These are phyloP conservation scores for Trichopoda pennipes DNA, from an alignment of 2,888 invertebrate genomes.

Conservation along the genomic window DNA sequence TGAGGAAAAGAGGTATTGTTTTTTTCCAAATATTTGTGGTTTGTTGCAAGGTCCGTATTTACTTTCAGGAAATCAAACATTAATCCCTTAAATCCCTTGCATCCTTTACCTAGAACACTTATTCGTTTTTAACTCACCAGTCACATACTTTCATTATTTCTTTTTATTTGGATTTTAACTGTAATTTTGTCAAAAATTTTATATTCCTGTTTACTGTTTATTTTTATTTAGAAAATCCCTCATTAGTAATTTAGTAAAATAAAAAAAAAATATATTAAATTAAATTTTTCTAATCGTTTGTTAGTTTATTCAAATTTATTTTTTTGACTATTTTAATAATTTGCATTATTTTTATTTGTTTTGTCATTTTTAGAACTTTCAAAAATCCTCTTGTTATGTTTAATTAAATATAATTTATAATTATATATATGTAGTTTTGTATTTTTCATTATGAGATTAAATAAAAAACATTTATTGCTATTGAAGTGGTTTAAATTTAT, in stretches of 20 bases:
- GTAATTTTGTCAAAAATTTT: neutral
- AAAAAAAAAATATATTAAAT: neutral
- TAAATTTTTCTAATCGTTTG: constrained; percentile 43
- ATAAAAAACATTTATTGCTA: constrained; percentile 57
- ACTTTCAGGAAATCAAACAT: too few species aligned
- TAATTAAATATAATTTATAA: constrained; percentile 62
- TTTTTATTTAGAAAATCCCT: constrained; percentile 44
- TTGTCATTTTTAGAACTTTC: constrained; percentile 53
- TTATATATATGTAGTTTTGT: constrained; percentile 50
- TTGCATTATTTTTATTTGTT: constrained; percentile 44
- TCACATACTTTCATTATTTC: neutral
- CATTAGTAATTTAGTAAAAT: constrained; percentile 39
- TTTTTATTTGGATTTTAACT: neutral
- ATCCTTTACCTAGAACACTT: too few species aligned
- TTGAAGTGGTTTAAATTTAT: constrained; percentile 56
- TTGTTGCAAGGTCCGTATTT: too few species aligned
- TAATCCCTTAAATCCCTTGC: too few species aligned
- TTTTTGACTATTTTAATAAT: constrained; percentile 44
- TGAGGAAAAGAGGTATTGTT: too few species aligned
- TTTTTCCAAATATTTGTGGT: too few species aligned
- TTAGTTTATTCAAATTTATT: constrained; percentile 15
- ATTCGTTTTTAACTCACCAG: too few species aligned
- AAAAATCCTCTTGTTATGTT: constrained; percentile 53
- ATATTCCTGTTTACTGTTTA: constrained; percentile 33
- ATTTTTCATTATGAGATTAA: constrained; percentile 58